Evolutionary conservation across 2,113 vertebrate species (phyloP).

Genomic region (Oenanthe melanoleuca): DNA sequence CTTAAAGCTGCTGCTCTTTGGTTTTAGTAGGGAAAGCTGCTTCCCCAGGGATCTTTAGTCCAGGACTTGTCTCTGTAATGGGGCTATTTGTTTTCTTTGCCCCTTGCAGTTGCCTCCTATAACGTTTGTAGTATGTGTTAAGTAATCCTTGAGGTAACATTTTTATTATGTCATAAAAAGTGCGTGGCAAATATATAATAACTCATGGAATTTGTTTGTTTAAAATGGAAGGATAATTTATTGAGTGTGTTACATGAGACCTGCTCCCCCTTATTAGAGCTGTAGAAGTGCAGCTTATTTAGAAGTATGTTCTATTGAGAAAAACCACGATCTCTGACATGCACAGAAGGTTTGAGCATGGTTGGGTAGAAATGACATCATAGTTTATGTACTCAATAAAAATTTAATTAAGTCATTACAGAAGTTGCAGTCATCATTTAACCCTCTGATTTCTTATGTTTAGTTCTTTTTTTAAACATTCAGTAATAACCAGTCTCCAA

Average conservation of each 20-base stretch:
- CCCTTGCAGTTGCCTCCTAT: constrained; percentile 83
- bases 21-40: constrained; percentile 70
- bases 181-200: constrained; percentile 86
- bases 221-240: constrained; percentile 86
- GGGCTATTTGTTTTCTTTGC: constrained; percentile 83
- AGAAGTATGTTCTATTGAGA: constrained; percentile 77
- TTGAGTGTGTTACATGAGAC: constrained; percentile 85
- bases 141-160: constrained; percentile 87
- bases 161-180: constrained; percentile 87
- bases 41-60: constrained; percentile 69
- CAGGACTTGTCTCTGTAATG: constrained; percentile 76
- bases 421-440: constrained; percentile 85
- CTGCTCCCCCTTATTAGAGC: constrained; percentile 78
- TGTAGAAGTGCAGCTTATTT: constrained; percentile 80
- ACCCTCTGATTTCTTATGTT: constrained; percentile 83
- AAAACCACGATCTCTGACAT: constrained; percentile 77
- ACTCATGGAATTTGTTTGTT: constrained; percentile 85
- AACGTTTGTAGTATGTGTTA: constrained; percentile 86
- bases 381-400: constrained; percentile 85
- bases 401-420: constrained; percentile 87
- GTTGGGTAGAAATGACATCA: constrained; percentile 83
- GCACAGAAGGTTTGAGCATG: constrained; percentile 64
- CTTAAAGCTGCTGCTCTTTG: constrained; percentile 68
- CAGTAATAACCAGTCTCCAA: constrained; percentile 77
- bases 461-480: constrained; percentile 80